Percentiles rank a stretch among this genome's conserved stretches.
Conservation (phyloP, 1,140 invertebrate species). For the Zaprionus kolodkinae region DNA sequence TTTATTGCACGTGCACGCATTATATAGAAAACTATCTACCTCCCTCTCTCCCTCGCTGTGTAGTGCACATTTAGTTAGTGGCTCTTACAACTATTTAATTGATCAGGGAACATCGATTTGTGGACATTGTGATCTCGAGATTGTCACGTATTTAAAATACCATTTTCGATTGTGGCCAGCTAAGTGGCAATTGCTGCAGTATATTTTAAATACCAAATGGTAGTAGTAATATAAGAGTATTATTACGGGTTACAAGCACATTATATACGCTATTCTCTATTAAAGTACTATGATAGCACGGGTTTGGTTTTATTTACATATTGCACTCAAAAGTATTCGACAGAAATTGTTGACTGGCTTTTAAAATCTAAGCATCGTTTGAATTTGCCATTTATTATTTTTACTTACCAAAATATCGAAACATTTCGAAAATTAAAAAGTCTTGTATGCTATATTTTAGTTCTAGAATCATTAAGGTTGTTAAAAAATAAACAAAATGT, state of each 20-base stretch:
- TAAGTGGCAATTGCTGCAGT: not conserved
- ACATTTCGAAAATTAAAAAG: no score
- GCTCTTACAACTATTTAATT: not conserved
- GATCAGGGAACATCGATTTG: slow-evolving; percentile 9
- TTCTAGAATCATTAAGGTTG: no score
- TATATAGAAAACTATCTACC: not conserved
- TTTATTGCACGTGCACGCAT: slow-evolving; percentile 62
- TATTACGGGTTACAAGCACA: not conserved
- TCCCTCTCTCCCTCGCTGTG: slow-evolving; percentile 22
- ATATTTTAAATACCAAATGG: not conserved
- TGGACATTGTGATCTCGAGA: not conserved
- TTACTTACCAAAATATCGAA: no score
- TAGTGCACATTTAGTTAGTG: slow-evolving; percentile 32
- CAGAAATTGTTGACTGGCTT: no score
- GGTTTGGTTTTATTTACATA: no score
- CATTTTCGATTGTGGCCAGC: not conserved
- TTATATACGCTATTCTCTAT: no score
- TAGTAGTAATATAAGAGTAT: not conserved
- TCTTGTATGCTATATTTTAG: no score
- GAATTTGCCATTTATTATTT: no score
- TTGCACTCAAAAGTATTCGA: no score
- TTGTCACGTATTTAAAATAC: slow-evolving; percentile 10
- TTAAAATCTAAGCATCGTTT: no score
- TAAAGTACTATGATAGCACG: no score
- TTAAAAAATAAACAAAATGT: no score